A percentile compares a stretch with the other conserved stretches of the same genome.
Evolutionary conservation across 2,888 invertebrate genomes (phyloP).

Genomic region (Melikaiella ostensackeni): DNA sequence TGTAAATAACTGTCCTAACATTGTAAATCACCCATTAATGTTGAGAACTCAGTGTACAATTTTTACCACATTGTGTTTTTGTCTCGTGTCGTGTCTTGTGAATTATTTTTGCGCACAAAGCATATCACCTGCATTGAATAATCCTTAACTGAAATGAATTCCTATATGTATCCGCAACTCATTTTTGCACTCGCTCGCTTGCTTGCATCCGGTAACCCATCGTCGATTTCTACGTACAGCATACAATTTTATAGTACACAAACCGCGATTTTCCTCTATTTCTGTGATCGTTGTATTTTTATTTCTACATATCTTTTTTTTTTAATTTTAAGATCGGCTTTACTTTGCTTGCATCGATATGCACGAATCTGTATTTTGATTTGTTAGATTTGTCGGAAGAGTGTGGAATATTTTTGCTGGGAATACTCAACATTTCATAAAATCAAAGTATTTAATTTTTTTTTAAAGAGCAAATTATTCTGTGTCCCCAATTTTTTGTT

Average conservation of each 20-base stretch:
- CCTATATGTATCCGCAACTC: slow-evolving; percentile 54
- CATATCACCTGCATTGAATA: slow-evolving; percentile 46
- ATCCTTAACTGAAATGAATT: slow-evolving; percentile 48
- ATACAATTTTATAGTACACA: slow-evolving; percentile 10
- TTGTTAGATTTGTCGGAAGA: slow-evolving; percentile 43
- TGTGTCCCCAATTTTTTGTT: too few relatives aligned
- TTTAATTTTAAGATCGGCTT: slow-evolving; percentile 44
- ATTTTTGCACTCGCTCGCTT: slow-evolving; percentile 60
- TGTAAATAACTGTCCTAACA: slow-evolving; percentile 51
- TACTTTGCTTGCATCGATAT: slow-evolving; percentile 57
- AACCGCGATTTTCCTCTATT: slow-evolving; percentile 20
- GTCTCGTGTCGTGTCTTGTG: slow-evolving; percentile 47
- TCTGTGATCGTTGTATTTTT: slow-evolving; percentile 37
- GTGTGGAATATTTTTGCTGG: slow-evolving; percentile 41
- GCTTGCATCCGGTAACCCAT: slow-evolving; percentile 59
- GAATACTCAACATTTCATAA: slow-evolving; percentile 16
- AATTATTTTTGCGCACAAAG: slow-evolving; percentile 48
- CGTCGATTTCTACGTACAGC: slow-evolving; percentile 9
- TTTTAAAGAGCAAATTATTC: too few relatives aligned
- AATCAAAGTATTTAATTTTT: too few relatives aligned
- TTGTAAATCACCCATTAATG: slow-evolving; percentile 47
- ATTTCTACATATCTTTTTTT: slow-evolving; percentile 43
- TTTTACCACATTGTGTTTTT: slow-evolving; percentile 32
- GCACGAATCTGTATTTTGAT: slow-evolving; percentile 62
- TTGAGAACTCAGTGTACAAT: slow-evolving; percentile 50